Evolutionary conservation across 2,797 vertebrate species (phyloP), one percentile per base, ranked within the genome.

Genomic region (Lateolabrax maculatus): DNA sequence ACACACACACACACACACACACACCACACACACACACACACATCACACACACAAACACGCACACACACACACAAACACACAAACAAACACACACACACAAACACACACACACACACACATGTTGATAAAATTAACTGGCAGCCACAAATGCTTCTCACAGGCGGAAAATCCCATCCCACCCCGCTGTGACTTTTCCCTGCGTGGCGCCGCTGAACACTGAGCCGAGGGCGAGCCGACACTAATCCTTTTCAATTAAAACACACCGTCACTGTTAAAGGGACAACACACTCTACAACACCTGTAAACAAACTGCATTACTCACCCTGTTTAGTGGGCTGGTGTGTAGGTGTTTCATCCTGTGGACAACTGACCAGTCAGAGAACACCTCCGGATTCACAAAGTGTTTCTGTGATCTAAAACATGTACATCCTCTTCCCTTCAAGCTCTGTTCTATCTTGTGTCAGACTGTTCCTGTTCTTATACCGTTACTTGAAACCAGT

Each of bases 211-310:
- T 29, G 63, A 84, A 78, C 74, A 37, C 76, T 29, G 60, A 74
- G 85, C 60, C 5, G 39, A 76, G 67, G 46, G 56, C 56, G 57
- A 77, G 73, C 29, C 51, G 27, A 63, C 80, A 36, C 71, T 79
- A 65, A 87, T 83, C 77, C 80, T 48, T 56, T 76, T 71, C 77
- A 83, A 79, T 79, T 81, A 79, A 83, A 84, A 74, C 3, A 74
- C 3, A 36, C 39, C 34, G 58, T 61, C 5, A 0, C 31, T 13
- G 60, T 61, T 63, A 36, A 49, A 48, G 21, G 34, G 37, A 1
- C n/a, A 25, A 63, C 15, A 23, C 34, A 55, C 36, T 41, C 44
- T 44, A 3, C 44, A 25, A 66, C 60, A 52, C 27, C 34, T 37
- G 51, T 16, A 27, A 48, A 75, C 39, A 74, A 53, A 27, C 16